These are phyloP conservation scores for Dryobotodes eremita DNA, from an alignment of 2,888 invertebrate species.

Conservation along the genomic window DNA sequence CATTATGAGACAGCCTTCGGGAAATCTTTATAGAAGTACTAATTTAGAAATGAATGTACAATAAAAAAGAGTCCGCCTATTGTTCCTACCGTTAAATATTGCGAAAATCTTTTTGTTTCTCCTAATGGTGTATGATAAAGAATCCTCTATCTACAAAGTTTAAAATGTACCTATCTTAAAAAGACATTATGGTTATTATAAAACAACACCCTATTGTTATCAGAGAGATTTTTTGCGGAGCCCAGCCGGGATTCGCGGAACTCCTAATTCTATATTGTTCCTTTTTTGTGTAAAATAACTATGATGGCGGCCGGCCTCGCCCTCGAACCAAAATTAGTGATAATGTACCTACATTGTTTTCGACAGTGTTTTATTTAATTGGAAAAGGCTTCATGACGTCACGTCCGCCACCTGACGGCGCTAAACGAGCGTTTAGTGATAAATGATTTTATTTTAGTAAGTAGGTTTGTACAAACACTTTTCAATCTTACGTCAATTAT, in stretches of 20 bases:
- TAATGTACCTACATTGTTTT: no score
- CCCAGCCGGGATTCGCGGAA: conserved; percentile 24
- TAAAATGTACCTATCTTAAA: background rate
- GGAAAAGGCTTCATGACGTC: no score
- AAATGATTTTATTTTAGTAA: no score
- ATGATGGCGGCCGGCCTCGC: conserved; percentile 2
- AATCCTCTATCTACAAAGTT: conserved; percentile 15
- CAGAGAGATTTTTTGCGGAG: conserved; percentile 28
- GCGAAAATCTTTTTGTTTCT: background rate
- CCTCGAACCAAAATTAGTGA: conserved; percentile 6
- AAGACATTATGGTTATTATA: conserved; percentile 11
- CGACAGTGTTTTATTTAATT: no score
- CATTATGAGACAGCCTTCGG: no score
- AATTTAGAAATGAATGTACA: no score
- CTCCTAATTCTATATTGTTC: conserved; percentile 52
- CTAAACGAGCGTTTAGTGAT: no score
- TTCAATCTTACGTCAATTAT: no score
- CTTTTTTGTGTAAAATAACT: conserved; percentile 33
- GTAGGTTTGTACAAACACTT: no score
- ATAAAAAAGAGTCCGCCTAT: background rate
- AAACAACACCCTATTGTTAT: conserved; percentile 42
- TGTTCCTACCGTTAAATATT: background rate
- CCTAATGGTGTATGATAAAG: background rate
- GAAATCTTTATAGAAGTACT: no score
- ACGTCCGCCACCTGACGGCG: no score